Evolutionary conservation across 2,797 vertebrate genomes (phyloP), one percentile per base, ranked within the genome.

Genomic region (Tauraco hartlaubi): DNA sequence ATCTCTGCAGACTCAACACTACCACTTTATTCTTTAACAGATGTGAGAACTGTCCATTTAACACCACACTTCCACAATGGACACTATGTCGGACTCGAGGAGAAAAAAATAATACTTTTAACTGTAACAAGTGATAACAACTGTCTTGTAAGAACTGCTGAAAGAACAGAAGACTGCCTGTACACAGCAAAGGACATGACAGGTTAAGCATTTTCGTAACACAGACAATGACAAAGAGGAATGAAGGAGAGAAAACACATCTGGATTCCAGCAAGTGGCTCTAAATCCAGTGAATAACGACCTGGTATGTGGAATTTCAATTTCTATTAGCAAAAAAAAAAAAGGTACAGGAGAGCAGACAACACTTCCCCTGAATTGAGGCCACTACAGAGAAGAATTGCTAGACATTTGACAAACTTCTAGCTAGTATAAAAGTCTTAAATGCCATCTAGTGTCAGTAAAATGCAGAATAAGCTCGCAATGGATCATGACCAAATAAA

Each of bases 211-310:
- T 72, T 85, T 74, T 73, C 22, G 23, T 35, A 74, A 26, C 4
- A 15, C 14, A 9, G 0, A 62, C 21, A 14, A 59, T 29, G 1
- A 2, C 3, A 15, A 54, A 48, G 11, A 52, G 3, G n/a, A 75
- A 41, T 11, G 9, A 73, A 64, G 9, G n/a, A 90, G n/a, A 82
- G 37, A 48, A 88, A 68, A 63, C 6, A 2, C 19, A 23, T 39
- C 75, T 73, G 33, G 21, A 69, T 88, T 91, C 44, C 59, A 74
- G n/a, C 23, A 59, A 44, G 19, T 11, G 52, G 22, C 39, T 31
- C 5, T 69, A 77, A 67, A 72, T 31, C 9, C 35, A 61, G 7
- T 28, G 19, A 66, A 79, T 43, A 76, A 37, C 11, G 10, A 78
- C 9, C 33, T 59, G 26, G 29, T 2, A 5, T 0, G 1, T 7